phyloP scores from a whole-genome alignment of 2,888 invertebrate genomes.

The Leptopterna dolabrata region DNA sequence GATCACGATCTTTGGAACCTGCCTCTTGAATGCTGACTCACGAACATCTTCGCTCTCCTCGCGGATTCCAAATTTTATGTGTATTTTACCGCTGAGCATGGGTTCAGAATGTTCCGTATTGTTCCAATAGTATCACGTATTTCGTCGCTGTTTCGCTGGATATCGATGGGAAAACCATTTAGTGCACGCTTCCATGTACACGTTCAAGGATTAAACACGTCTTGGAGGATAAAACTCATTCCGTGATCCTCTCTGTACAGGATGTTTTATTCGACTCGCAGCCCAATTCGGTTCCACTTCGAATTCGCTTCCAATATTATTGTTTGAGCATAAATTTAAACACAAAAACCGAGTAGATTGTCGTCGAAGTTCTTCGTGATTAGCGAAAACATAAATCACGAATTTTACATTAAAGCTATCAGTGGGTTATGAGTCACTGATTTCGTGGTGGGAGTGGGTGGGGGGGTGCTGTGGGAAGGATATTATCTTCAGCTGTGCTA shows the following conservation, averaged over 20 bases:
- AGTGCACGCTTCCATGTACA: not conserved
- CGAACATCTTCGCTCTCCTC: not conserved
- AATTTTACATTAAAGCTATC: no score
- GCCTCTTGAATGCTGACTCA: not conserved
- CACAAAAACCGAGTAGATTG: no score
- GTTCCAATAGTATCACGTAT: not conserved
- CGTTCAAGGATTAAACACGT: not conserved
- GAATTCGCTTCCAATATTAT: no score
- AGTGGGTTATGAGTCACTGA: no score
- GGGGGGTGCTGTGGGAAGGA: no score
- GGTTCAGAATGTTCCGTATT: not conserved
- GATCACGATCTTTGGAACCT: not conserved
- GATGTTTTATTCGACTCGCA: not conserved
- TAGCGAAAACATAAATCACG: no score
- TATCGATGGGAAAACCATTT: not conserved
- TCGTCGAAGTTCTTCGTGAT: no score
- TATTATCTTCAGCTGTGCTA: no score
- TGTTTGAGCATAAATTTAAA: no score
- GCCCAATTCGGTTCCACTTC: no score
- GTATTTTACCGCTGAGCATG: not conserved
- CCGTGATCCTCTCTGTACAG: not conserved
- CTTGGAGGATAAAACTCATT: not conserved
- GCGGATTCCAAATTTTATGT: slow-evolving; percentile 1
- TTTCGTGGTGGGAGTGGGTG: no score
- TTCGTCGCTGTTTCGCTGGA: not conserved